Conservation (phyloP, 2,113 vertebrate species). For the Stictonetta naevosa region DNA sequence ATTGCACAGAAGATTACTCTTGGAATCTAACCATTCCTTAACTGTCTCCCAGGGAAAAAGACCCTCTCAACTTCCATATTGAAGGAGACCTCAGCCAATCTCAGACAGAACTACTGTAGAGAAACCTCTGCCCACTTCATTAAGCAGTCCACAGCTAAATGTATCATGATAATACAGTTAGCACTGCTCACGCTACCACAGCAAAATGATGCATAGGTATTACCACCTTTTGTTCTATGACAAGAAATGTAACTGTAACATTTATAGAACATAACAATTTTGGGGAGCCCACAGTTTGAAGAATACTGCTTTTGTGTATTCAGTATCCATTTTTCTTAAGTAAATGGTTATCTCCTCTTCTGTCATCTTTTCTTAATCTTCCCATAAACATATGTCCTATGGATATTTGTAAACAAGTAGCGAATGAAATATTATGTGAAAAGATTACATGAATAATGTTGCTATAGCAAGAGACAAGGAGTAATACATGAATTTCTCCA, state of each 20-base stretch:
- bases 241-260: background rate
- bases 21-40: background rate
- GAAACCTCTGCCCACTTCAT: background rate
- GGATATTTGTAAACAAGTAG: background rate
- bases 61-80: background rate
- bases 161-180: background rate
- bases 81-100: background rate
- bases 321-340: background rate
- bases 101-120: background rate
- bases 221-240: background rate
- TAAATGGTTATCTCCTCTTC: background rate
- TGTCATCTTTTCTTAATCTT: background rate
- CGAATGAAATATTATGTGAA: background rate
- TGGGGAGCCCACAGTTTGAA: background rate
- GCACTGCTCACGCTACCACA: background rate
- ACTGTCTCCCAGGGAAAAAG: background rate
- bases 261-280: accelerated
- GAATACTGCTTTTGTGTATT: background rate
- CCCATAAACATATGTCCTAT: background rate
- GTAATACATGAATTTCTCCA: background rate
- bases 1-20: background rate
- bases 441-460: background rate
- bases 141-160: background rate
- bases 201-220: accelerated
- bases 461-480: background rate